Evolutionary conservation across 2,113 vertebrate genomes (phyloP), one percentile per base, ranked within the genome.

Genomic region (Odobenus rosmarus): DNA sequence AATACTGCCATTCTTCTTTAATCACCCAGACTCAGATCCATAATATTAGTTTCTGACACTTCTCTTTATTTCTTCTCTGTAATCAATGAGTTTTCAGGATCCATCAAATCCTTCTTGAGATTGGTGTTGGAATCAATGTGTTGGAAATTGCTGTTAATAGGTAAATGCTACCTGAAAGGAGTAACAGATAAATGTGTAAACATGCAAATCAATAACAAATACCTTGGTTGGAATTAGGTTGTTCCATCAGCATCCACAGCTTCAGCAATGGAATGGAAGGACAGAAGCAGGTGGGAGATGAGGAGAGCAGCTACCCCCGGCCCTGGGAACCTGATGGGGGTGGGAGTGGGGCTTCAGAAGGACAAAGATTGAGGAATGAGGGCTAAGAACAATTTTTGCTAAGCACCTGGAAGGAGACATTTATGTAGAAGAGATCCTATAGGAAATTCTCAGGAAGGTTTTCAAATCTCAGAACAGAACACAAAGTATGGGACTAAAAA

Each of bases 71-170:
- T 64, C 71, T 95, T 80, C 67, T 83, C 61, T 91, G 51, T 76
- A 96, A 96, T 97, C 97, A 96, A 96, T 96, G 77, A 67, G 46
- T 64, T 95, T 92, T 97, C 92, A 97, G 96, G 86, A 51, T 39
- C 67, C 71, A 59, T 79, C 79, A 91, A 97, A 83, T 80, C 79
- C 26, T 92, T 93, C 95, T 93, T 90, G 93, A 95, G 93, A 96
- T 87, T n/a, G 19, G 95, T 92, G 85, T 61, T n/a, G 36, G 42
- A 61, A 96, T 97, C 97, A 92, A 67, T 96, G 93, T 83, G 83
- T 62, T 98, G 36, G 92, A 95, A 97, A 98, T 84, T 92, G 89
- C 67, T 93, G 95, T 64, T 98, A 97, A 97, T 53, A 96, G 87
- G 92, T 61, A 96, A 92, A 93, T 83, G 85, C 83, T 97, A 96